Percentiles rank a stretch among this genome's conserved stretches.
phyloP scores from a whole-genome alignment of 2,888 invertebrate species.

The Stramonita haemastoma region DNA sequence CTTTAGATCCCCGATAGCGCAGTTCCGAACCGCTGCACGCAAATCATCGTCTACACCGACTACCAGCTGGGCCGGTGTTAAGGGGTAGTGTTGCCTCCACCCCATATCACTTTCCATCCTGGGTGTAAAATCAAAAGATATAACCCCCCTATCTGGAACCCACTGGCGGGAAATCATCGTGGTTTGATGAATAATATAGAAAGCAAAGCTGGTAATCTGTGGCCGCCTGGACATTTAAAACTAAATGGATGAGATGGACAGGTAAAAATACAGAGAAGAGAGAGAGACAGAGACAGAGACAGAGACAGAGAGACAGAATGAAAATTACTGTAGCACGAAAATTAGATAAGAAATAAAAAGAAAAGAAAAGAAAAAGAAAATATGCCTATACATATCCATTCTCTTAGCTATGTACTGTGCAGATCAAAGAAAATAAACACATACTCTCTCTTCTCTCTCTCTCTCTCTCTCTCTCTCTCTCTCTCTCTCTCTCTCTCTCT shows the following conservation, averaged over 20 bases:
- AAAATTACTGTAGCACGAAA: no score
- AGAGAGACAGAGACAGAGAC: conserved; percentile 17
- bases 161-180: not conserved
- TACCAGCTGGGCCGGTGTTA: not conserved
- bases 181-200: not conserved
- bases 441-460: not conserved
- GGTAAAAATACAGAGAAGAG: not conserved
- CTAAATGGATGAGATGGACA: not conserved
- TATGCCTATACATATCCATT: no score
- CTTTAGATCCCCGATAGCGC: conserved; percentile 2
- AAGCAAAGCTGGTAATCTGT: not conserved
- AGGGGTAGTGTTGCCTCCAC: not conserved
- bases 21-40: not conserved
- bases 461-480: not conserved
- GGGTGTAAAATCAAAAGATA: not conserved
- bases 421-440: no score
- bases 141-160: not conserved
- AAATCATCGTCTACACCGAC: not conserved
- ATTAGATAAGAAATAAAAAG: conserved; percentile 19
- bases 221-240: not conserved
- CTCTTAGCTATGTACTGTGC: no score
- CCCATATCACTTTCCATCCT: not conserved
- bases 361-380: conserved; percentile 25
- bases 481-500: not conserved
- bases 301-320: not conserved